A percentile compares a stretch with the other conserved stretches of the same genome.
Conservation (phyloP, 1,140 invertebrate genomes). For the Lasioglossum baleicum region DNA sequence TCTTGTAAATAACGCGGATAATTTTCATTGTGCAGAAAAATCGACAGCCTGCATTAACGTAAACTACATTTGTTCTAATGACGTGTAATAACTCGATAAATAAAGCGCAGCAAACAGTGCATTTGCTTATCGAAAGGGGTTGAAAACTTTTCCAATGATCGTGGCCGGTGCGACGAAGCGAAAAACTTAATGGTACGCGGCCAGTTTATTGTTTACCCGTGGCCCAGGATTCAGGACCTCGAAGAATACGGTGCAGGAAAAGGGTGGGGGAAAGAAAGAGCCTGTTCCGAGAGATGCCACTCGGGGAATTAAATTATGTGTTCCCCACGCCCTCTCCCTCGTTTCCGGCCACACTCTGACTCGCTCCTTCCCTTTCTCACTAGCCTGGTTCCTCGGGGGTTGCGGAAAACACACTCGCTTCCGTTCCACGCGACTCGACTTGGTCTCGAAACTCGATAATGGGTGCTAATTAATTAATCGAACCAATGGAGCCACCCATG, state of each 20-base stretch:
- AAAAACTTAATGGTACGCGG: slow-evolving; percentile 46
- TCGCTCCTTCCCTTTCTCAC: not conserved
- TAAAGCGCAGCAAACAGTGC: too few relatives aligned
- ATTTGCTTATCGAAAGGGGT: too few relatives aligned
- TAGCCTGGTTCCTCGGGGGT: slow-evolving; percentile 18
- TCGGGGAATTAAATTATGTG: slow-evolving; percentile 26
- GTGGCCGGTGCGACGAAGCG: not conserved
- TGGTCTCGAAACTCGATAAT: slow-evolving; percentile 44
- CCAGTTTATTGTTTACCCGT: slow-evolving; percentile 41
- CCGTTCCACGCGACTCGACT: slow-evolving; percentile 12
- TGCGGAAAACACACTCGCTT: slow-evolving; percentile 20
- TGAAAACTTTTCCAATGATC: too few relatives aligned
- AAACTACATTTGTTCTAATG: too few relatives aligned
- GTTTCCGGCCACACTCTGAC: slow-evolving; percentile 4
- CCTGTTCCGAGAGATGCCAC: slow-evolving; percentile 5
- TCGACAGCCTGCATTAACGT: too few relatives aligned
- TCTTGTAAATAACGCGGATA: too few relatives aligned
- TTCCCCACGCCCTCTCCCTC: not conserved
- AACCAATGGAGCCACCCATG: slow-evolving; percentile 34
- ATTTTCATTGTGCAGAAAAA: too few relatives aligned
- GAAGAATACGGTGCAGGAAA: not conserved
- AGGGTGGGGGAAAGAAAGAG: slow-evolving; percentile 7
- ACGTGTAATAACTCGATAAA: too few relatives aligned
- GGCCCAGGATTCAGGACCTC: not conserved
- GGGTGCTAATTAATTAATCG: slow-evolving; percentile 52